Evolutionary conservation across 2,888 invertebrate species (phyloP), one percentile per base, ranked within the genome.

Genomic region (Dynastes maya): DNA sequence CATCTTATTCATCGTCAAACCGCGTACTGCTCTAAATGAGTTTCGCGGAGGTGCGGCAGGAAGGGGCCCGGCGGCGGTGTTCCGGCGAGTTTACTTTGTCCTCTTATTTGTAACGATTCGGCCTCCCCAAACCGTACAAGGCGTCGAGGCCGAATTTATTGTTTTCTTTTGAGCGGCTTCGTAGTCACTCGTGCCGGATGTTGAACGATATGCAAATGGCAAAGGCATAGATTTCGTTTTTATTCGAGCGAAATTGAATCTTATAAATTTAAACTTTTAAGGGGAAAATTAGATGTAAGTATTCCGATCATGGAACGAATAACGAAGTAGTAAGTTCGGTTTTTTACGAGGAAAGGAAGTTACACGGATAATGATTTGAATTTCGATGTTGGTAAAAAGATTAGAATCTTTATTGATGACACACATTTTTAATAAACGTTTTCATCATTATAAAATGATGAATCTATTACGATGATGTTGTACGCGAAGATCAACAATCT

Each of bases 1-100:
- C 45, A 45, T 45, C 45, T 67, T 67, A 67, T 67, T 45, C 65
- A 67, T 45, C 65, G 65, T n/a, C 65, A 40, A 22, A 67, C 40
- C 65, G 65, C 55, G 55, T 22, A 16, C 55, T 6, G 45, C 45
- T 45, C 45, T 63, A 67, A 67, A 67, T 67, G 65, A 67, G 65
- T 67, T 67, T 40, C 40, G 65, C 40, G 22, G 65, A 16, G 16
- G 22, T 8, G 55, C 16, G 55, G 55, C 53, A n/a, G 53, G n/a
- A 53, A 2, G 53, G 13, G 53, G 6, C n/a, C 53, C n/a, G 8
- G 45, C 45, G 45, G 45, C 11, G 8, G 45, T 45, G 45, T 45
- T 45, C 45, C 9, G 8, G 45, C 45, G 45, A 11, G 45, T 45
- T 45, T 45, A 45, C 45, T 45, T 45, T 53, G 53, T 53, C 53